phyloP scores from a whole-genome alignment of 2,113 vertebrate genomes.

The Seriola dumerili region DNA sequence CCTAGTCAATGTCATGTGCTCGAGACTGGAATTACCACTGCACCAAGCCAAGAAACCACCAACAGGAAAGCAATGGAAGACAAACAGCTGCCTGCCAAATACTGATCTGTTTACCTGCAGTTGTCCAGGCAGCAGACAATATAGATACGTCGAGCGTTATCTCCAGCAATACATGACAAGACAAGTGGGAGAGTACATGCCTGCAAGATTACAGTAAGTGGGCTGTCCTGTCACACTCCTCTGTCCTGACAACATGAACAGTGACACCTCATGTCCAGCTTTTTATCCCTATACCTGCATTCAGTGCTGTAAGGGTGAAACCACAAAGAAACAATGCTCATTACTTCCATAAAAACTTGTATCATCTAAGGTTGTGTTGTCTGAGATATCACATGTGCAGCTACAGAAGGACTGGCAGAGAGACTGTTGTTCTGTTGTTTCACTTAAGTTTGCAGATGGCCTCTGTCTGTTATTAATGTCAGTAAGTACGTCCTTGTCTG shows the following conservation, averaged over 20 bases:
- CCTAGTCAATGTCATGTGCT: constrained; percentile 43
- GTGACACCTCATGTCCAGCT: not conserved
- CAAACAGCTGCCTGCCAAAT: constrained; percentile 53
- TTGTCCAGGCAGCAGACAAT: constrained; percentile 63
- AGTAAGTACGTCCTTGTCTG: constrained; percentile 33
- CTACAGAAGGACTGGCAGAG: not conserved
- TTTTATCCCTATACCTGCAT: not conserved
- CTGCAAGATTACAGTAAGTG: constrained; percentile 11
- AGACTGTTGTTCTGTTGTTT: not conserved
- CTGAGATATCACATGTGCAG: not conserved
- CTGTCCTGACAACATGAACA: constrained; percentile 21
- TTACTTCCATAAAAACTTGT: not conserved
- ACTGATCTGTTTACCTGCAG: constrained; percentile 56
- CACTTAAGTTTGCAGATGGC: constrained; percentile 23
- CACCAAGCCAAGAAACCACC: constrained; percentile 34
- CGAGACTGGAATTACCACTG: constrained; percentile 42
- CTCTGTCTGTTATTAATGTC: constrained; percentile 37
- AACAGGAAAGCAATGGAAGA: constrained; percentile 33
- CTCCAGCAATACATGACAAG: constrained; percentile 52
- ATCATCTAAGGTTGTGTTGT: not conserved
- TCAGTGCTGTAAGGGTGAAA: not conserved
- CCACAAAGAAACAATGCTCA: not conserved
- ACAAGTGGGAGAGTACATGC: constrained; percentile 19
- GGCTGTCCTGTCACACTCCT: constrained; percentile 19
- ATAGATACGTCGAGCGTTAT: constrained; percentile 40